Conservation (phyloP, 2,888 invertebrate genomes). For the Patella ulyssiponensis region DNA sequence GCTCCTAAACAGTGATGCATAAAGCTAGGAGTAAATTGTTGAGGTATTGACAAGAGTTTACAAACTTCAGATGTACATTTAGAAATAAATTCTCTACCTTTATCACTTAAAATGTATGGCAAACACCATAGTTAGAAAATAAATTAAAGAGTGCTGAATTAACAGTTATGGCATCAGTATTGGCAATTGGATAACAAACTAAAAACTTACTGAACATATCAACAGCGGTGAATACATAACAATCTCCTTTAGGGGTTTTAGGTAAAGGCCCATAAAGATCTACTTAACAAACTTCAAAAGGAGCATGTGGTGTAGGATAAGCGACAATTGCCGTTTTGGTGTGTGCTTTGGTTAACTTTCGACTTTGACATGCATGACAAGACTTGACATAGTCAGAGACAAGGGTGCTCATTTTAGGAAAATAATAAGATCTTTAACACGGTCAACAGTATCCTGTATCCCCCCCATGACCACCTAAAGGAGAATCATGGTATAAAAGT, state of each 20-base stretch:
- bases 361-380: no score
- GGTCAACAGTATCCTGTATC: conserved; percentile 33
- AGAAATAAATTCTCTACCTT: conserved; percentile 14
- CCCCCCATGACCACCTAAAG: conserved; percentile 29
- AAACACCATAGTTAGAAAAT: conserved; percentile 25
- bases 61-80: conserved; percentile 4
- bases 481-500: conserved; percentile 28
- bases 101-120: conserved; percentile 23
- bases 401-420: no score
- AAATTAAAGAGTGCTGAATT: conserved; percentile 16
- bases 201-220: conserved; percentile 24
- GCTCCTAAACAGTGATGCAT: conserved; percentile 36
- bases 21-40: conserved; percentile 24
- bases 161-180: conserved; percentile 26
- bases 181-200: conserved; percentile 17
- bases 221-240: conserved; percentile 24
- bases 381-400: no score
- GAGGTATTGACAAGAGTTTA: background rate
- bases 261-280: conserved; percentile 30
- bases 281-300: conserved; percentile 29
- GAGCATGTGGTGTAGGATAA: conserved; percentile 24
- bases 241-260: conserved; percentile 22
- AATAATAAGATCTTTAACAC: conserved; percentile 26
- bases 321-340: conserved; percentile 19
- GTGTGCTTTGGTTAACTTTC: conserved; percentile 23